Evolutionary conservation across 1,140 invertebrate genomes (phyloP).

Genomic region (Trachymyrmex cornetzi): DNA sequence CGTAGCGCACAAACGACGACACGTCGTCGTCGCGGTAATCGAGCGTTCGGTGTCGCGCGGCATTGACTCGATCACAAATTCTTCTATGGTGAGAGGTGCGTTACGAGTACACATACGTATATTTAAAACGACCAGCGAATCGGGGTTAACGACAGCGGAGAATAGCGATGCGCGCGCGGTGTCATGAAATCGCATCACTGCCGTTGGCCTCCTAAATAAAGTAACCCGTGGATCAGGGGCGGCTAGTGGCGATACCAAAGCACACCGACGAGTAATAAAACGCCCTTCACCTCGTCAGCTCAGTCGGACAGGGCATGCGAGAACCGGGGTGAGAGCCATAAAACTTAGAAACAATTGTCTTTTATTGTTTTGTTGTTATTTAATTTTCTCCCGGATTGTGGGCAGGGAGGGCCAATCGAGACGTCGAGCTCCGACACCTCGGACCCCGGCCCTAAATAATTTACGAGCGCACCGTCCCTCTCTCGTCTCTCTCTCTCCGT

Average conservation of each 20-base stretch:
- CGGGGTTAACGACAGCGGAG: slow-evolving; percentile 22
- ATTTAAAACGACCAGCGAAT: slow-evolving; percentile 30
- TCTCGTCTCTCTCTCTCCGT: slow-evolving; percentile 37
- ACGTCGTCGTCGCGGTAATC: neutral
- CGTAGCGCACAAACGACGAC: neutral
- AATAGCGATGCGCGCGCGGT: slow-evolving; percentile 20
- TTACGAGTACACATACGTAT: neutral
- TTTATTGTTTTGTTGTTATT: slow-evolving; percentile 85
- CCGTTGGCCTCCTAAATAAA: slow-evolving; percentile 83
- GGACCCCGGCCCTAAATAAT: slow-evolving; percentile 83
- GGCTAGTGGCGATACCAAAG: slow-evolving; percentile 69
- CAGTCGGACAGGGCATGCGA: slow-evolving; percentile 67
- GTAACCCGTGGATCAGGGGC: slow-evolving; percentile 80
- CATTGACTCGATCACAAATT: neutral
- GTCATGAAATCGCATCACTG: slow-evolving; percentile 41
- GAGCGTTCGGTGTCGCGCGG: neutral
- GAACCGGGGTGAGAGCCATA: slow-evolving; percentile 72
- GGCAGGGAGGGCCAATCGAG: slow-evolving; percentile 73
- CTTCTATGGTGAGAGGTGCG: neutral
- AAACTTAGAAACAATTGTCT: slow-evolving; percentile 85
- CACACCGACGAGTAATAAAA: slow-evolving; percentile 81
- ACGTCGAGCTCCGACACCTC: slow-evolving; percentile 70
- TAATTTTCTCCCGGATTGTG: slow-evolving; percentile 79
- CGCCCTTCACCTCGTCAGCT: slow-evolving; percentile 78
- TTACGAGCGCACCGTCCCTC: slow-evolving; percentile 78